Percentiles rank a stretch among this genome's conserved stretches.
Conservation (phyloP, 2,797 vertebrate genomes). For the Helostoma temminkii region DNA sequence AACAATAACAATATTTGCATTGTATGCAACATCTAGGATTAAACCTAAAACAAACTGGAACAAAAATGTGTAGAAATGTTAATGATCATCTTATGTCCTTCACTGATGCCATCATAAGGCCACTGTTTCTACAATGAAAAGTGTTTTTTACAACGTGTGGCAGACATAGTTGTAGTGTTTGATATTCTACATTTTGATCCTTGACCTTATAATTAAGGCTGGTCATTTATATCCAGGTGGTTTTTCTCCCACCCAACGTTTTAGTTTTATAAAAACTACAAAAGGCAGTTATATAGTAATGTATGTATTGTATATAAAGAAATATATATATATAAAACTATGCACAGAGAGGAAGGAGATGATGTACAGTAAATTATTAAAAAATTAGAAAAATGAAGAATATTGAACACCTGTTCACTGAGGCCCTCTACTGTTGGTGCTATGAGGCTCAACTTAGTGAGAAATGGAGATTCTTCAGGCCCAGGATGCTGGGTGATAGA, state of each 20-base stretch:
- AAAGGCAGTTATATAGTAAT: conserved; percentile 50
- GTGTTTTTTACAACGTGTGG: conserved; percentile 59
- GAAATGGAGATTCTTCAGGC: conserved; percentile 31
- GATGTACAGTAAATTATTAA: conserved; percentile 18
- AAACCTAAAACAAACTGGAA: conserved; percentile 2
- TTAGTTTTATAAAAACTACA: conserved; percentile 53
- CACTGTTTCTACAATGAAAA: conserved; percentile 49
- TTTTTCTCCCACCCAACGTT: conserved; percentile 2
- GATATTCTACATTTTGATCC: conserved; percentile 14
- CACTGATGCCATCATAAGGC: conserved; percentile 29
- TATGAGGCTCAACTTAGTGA: conserved; percentile 56
- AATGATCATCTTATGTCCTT: not conserved
- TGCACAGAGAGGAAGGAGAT: conserved; percentile 55
- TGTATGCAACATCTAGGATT: conserved; percentile 12
- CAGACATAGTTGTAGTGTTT: conserved; percentile 27
- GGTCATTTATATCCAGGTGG: conserved; percentile 18
- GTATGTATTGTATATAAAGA: conserved; percentile 75
- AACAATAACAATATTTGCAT: not conserved
- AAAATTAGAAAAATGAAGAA: conserved; percentile 29
- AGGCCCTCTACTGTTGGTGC: conserved; percentile 66
- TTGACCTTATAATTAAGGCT: conserved; percentile 40
- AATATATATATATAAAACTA: conserved; percentile 54
- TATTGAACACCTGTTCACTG: conserved; percentile 20
- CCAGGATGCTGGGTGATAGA: conserved; percentile 40
- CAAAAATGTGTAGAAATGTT: not conserved